Evolutionary conservation across 1,140 invertebrate species (phyloP).

Genomic region (Eulimnadia texana): DNA sequence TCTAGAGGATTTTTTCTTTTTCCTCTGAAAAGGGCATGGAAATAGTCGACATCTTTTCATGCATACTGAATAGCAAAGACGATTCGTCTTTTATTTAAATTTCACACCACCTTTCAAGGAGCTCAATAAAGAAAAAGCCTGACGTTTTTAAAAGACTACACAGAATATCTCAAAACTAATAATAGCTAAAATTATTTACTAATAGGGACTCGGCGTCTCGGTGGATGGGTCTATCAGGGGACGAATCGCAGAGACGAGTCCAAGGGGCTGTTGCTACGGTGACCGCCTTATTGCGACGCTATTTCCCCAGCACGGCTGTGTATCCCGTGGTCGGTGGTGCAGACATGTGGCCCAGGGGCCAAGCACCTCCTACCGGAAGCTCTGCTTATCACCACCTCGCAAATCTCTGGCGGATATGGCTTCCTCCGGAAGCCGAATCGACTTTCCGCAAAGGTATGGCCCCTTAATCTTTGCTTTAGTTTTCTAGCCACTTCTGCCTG

Average conservation of each 20-base stretch:
- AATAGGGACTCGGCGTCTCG: constrained; percentile 13
- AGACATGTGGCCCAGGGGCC: constrained; percentile 36
- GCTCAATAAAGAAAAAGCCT: background rate
- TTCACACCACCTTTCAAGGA: background rate
- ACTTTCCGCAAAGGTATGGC: constrained; percentile 62
- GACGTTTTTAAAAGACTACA: too few relatives aligned
- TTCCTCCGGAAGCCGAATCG: constrained; percentile 57
- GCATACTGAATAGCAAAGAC: background rate
- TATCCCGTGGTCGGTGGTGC: constrained; percentile 68
- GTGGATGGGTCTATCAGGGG: constrained; percentile 5
- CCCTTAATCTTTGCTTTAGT: too few relatives aligned
- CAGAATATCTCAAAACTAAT: too few relatives aligned
- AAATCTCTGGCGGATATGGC: constrained; percentile 60
- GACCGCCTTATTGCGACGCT: constrained; percentile 53
- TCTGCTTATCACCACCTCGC: constrained; percentile 40
- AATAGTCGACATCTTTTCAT: background rate
- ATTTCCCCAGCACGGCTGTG: constrained; percentile 64
- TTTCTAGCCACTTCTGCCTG: too few relatives aligned
- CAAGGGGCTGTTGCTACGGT: constrained; percentile 27
- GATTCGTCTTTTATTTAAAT: background rate
- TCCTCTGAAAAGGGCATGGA: background rate
- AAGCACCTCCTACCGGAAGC: constrained; percentile 11
- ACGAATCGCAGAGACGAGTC: constrained; percentile 5
- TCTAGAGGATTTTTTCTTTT: background rate
- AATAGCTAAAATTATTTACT: too few relatives aligned